Base-by-base conservation (phyloP, 2,888 invertebrate species). In the Zonitis immaculata region DNA sequence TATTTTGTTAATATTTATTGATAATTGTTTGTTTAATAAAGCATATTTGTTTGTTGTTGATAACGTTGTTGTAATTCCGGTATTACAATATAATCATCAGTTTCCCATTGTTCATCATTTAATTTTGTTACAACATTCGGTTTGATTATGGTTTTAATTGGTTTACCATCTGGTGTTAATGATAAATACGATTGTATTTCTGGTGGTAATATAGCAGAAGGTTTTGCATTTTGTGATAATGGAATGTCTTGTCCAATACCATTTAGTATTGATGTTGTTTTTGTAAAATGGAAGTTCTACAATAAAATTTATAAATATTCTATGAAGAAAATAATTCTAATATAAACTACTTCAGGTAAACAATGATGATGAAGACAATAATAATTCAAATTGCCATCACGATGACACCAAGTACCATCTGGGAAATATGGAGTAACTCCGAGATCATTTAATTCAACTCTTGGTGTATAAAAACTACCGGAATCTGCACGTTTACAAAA, bases 331-430 rank as follows among this genome's bases (percentile, higher is more conserved):
- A n/a, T n/a, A n/a, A n/a, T n/a, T n/a, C n/a, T n/a, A n/a, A n/a
- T n/a, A n/a, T n/a, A n/a, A n/a, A n/a, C 44, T 68, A 85, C 86
- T 78, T 88, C 86, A 0, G 88, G 87, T 52, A 88, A 73, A 70
- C 89, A 89, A 64, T 87, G 87, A 71, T 88, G 88, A 62, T 87
- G 85, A 49, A 85, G 76, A 66, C 89, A 89, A 71, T 82, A 89
- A 76, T 84, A 88, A 72, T 88, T 79, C 54, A 80, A 77, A 14
- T 76, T 74, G 42, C 80, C 81, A 63, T 85, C 84, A 65, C 79
- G 78, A 70, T 89, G 87, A 69, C 89, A 90, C 87, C 87, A 88
- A 3, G 89, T 89, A 11, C 89, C 89, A 75, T 89, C 89, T 0
- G 90, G 89, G 68, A 89, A 87, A 74, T 87, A 87, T 0, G 88